phyloP scores from a whole-genome alignment of 2,113 vertebrate genomes.

The Ceyx margarethae region DNA sequence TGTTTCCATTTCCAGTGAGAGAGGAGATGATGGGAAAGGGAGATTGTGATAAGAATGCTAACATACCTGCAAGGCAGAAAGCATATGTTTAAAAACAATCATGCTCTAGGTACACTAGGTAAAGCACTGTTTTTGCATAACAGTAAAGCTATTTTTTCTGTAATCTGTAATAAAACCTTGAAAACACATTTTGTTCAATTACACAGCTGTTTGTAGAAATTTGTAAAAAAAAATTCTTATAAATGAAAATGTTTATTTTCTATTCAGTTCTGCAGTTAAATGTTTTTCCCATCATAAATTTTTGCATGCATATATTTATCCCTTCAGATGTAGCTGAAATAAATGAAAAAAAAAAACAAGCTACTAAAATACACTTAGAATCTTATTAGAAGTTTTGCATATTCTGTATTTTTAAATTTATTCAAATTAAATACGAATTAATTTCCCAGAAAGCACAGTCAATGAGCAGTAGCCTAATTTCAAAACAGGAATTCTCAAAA shows the following conservation, averaged over 20 bases:
- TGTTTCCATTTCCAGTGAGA: background rate
- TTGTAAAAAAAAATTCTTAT: background rate
- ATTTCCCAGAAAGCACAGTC: background rate
- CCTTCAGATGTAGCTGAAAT: background rate
- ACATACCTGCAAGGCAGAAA: background rate
- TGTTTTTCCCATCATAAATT: background rate
- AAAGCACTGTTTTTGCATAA: background rate
- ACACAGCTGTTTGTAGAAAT: background rate
- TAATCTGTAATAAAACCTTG: background rate
- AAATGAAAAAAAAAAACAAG: background rate
- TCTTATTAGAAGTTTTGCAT: background rate
- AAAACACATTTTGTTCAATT: background rate
- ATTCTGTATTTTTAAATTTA: background rate
- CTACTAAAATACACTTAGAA: background rate
- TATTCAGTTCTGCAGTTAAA: background rate
- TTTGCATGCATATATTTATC: background rate
- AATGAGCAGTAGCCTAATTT: background rate
- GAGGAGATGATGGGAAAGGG: background rate
- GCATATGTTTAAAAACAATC: background rate
- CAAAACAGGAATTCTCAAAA: background rate
- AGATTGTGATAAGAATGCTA: background rate
- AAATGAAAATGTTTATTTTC: background rate
- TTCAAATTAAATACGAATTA: slow-evolving; percentile 3
- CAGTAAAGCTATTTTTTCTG: background rate
- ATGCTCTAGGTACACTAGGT: background rate